Conservation (phyloP, 2,888 invertebrate species). For the Caenorhabditis sp. region DNA sequence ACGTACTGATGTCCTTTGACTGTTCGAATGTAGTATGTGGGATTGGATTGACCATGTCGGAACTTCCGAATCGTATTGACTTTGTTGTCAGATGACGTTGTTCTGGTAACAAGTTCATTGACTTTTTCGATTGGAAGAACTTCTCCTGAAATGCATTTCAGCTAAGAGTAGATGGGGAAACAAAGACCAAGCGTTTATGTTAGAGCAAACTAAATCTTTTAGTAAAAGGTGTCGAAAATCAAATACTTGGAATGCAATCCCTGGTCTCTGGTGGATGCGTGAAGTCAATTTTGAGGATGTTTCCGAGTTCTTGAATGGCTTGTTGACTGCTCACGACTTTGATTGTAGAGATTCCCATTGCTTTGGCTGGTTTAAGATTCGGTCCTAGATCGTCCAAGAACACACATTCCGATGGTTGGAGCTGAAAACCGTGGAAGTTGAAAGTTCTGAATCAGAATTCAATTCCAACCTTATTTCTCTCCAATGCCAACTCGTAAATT, state of each 20-base stretch:
- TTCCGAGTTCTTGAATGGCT: slow-evolving; percentile 64
- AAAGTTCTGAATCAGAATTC: not conserved
- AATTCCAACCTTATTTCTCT: slow-evolving; percentile 71
- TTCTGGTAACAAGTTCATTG: slow-evolving; percentile 39
- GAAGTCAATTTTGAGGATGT: slow-evolving; percentile 47
- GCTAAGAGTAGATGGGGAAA: not conserved
- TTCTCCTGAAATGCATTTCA: slow-evolving; percentile 60
- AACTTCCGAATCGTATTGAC: slow-evolving; percentile 71
- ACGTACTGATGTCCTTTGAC: slow-evolving; percentile 83
- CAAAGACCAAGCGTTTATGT: slow-evolving; percentile 22
- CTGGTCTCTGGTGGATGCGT: slow-evolving; percentile 68
- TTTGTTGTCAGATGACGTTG: slow-evolving; percentile 41
- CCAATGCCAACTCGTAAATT: slow-evolving; percentile 83
- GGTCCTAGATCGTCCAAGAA: slow-evolving; percentile 85
- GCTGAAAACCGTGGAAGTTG: slow-evolving; percentile 23
- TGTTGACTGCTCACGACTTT: slow-evolving; percentile 77
- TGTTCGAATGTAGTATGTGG: slow-evolving; percentile 84
- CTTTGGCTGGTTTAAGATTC: slow-evolving; percentile 84
- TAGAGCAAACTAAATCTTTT: not conserved
- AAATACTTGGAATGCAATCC: slow-evolving; percentile 67
- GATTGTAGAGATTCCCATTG: slow-evolving; percentile 84
- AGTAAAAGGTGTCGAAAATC: slow-evolving; percentile 8
- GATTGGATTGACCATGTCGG: slow-evolving; percentile 85
- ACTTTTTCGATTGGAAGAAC: slow-evolving; percentile 61
- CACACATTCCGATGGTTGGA: slow-evolving; percentile 73